These are phyloP conservation scores for Morinoia aosen DNA, from an alignment of 2,888 invertebrate genomes.

Conservation along the genomic window DNA sequence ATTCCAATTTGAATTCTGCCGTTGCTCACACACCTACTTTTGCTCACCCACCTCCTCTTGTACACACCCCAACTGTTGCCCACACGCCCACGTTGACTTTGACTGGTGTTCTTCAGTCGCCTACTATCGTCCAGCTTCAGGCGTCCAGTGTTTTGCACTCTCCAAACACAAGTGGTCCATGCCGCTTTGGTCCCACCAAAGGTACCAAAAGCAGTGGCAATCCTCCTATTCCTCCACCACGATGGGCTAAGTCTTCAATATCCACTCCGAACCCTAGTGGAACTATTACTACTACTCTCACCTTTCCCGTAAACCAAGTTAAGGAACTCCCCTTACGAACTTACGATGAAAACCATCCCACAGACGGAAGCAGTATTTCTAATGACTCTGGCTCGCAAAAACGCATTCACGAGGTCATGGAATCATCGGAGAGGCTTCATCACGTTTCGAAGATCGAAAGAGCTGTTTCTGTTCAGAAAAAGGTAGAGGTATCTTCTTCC, in stretches of 20 bases:
- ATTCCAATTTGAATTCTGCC: slow-evolving; percentile 52
- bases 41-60: slow-evolving; percentile 57
- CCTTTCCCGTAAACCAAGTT: slow-evolving; percentile 65
- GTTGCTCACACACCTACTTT: slow-evolving; percentile 55
- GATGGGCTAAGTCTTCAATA: slow-evolving; percentile 62
- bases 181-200: slow-evolving; percentile 41
- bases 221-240: slow-evolving; percentile 61
- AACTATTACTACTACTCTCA: slow-evolving; percentile 65
- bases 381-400: slow-evolving; percentile 38
- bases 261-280: slow-evolving; percentile 62
- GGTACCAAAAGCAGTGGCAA: slow-evolving; percentile 49
- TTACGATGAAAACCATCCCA: not conserved
- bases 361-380: slow-evolving; percentile 56
- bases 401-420: slow-evolving; percentile 25
- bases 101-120: not conserved
- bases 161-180: not conserved
- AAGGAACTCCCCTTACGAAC: slow-evolving; percentile 56
- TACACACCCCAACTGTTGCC: slow-evolving; percentile 20
- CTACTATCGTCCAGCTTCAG: slow-evolving; percentile 36
- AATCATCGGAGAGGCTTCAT: not conserved
- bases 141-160: not conserved
- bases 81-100: slow-evolving; percentile 19
- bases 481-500: not conserved
- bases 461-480: not conserved
- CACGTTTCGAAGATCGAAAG: not conserved